Base-by-base conservation (phyloP, 2,888 invertebrate species). In the Platerodrilus igneus region DNA sequence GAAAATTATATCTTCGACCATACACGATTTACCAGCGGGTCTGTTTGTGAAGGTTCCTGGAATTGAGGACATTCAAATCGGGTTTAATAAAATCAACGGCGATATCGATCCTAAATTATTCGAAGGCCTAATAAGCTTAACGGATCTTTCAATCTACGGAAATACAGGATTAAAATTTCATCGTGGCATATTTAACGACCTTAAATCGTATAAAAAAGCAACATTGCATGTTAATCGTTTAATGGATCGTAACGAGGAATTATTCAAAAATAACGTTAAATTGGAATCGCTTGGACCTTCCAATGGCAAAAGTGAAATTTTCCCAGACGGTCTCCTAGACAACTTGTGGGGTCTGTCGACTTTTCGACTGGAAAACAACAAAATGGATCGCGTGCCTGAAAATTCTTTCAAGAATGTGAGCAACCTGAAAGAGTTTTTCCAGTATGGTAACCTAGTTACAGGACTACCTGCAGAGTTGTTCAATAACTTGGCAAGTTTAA, bases 11-110 rank as follows among this genome's bases (percentile, higher is more conserved):
- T 35, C 23, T 18, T 25, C 30, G 18, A 39, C 34, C 6, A 25
- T 43, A 3, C n/a, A 21, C 5, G 27, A 39, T 7, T 10, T 43
- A 11, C 43, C 43, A 6, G n/a, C 31, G 0, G 20, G 21, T 3
- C n/a, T 35, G 2, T 43, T 31, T 18, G 14, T 15, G 7, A 38
- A 25, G n/a, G 3, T 35, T 6, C 9, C 15, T 2, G 10, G 21
- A 9, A 10, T 43, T 17, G 25, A 15, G 2, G 38, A 43, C 26
- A 18, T 43, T 6, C 28, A 43, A 14, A 35, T 43, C 9, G 43
- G 43, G 6, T 39, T 43, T 16, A 9, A 37, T 18, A 20, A 20
- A 8, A 27, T 42, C 6, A 15, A n/a, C n/a, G n/a, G 22, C 1
- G 23, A 28, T 18, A 29, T 42, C 2, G 20, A 37, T 4, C 6